Conservation (phyloP, 1,140 invertebrate species). For the Vanessa atalanta region DNA sequence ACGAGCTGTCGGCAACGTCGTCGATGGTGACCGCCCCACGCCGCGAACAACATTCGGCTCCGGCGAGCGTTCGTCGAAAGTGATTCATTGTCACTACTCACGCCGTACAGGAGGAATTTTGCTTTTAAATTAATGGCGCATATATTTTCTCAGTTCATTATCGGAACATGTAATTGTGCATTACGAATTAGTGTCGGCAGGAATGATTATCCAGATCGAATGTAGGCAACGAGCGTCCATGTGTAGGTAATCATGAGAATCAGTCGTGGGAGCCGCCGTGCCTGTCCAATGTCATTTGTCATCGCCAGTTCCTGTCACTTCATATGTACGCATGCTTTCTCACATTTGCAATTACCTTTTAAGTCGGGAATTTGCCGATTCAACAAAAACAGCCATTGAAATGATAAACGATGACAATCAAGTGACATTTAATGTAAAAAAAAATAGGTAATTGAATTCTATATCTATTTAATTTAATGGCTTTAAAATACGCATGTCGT, state of each 20-base stretch:
- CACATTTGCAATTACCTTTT: constrained; percentile 74
- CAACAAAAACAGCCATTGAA: constrained; percentile 49
- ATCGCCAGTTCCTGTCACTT: constrained; percentile 70
- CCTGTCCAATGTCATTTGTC: constrained; percentile 71
- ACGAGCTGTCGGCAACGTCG: constrained; percentile 63
- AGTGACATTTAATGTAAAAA: constrained; percentile 40
- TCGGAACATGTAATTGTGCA: constrained; percentile 42
- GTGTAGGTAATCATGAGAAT: constrained; percentile 69
- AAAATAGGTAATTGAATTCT: constrained; percentile 19
- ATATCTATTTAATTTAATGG: constrained; percentile 26
- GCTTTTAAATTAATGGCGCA: constrained; percentile 40
- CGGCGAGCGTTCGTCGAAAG: constrained; percentile 26
- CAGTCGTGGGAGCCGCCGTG: constrained; percentile 61
- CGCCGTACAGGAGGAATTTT: constrained; percentile 32
- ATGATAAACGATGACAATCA: constrained; percentile 48
- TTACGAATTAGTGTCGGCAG: constrained; percentile 51
- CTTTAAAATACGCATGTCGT: constrained; percentile 31
- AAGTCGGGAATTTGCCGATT: constrained; percentile 66
- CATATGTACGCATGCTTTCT: constrained; percentile 68
- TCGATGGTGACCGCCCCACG: constrained; percentile 24
- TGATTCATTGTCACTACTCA: constrained; percentile 33
- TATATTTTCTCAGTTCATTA: constrained; percentile 33
- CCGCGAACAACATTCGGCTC: constrained; percentile 15
- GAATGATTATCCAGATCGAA: constrained; percentile 59
- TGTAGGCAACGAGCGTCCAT: constrained; percentile 47